Conservation (phyloP, 2,113 vertebrate genomes). For the Sorex fumeus region DNA sequence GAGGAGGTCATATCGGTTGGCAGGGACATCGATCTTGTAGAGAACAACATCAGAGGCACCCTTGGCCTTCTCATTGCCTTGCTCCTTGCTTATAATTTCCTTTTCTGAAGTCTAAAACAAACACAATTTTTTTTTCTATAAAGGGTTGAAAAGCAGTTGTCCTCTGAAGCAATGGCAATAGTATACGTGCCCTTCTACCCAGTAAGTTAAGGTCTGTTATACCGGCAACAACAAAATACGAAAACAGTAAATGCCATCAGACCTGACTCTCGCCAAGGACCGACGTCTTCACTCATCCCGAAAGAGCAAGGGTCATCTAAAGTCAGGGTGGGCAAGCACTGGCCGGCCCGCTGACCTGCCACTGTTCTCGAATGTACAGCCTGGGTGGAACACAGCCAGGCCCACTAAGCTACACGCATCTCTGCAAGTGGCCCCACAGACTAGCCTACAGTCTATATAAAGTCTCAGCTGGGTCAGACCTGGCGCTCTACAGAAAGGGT, state of each 20-base stretch:
- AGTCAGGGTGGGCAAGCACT: background rate
- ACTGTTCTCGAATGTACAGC: background rate
- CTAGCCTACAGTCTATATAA: background rate
- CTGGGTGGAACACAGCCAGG: background rate
- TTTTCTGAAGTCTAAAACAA: constrained; percentile 96
- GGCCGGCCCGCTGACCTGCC: no score
- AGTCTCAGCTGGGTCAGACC: background rate
- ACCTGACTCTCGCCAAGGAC: background rate
- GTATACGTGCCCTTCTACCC: constrained; percentile 19
- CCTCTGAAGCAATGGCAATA: background rate
- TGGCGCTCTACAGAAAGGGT: background rate
- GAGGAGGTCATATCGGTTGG: constrained; percentile 97
- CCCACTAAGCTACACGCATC: background rate
- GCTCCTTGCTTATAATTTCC: constrained; percentile 96
- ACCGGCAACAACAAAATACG: background rate
- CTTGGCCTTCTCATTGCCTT: constrained; percentile 93
- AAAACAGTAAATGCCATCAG: constrained; percentile 6
- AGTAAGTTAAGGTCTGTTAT: background rate
- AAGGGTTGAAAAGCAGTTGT: background rate
- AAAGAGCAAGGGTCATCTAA: constrained; percentile 11
- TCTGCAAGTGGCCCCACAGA: background rate
- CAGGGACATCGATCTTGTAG: constrained; percentile 98
- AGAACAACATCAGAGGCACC: constrained; percentile 95
- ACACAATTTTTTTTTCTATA: background rate
- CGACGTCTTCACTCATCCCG: background rate